Evolutionary conservation across 1,140 invertebrate genomes (phyloP), one percentile per base, ranked within the genome.

Genomic region (Limonius californicus): DNA sequence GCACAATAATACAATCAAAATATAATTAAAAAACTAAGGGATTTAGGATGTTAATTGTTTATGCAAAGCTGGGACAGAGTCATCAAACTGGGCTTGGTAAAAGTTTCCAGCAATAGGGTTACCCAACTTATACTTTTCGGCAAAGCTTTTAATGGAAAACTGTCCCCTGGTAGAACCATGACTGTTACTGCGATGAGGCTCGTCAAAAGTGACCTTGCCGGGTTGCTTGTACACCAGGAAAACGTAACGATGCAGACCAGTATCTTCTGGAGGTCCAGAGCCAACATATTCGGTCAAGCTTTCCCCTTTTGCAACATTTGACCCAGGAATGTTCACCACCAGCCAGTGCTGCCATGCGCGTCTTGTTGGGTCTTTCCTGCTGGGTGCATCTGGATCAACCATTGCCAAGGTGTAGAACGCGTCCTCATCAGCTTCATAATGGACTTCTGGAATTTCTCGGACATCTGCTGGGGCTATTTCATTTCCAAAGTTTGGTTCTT

Each of bases 321-420:
- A 80, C 15, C 89, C 92, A 9, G 89, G 90, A 69, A 97, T 92
- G 72, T 98, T 97, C 1, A 83, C 89, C 1, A 97, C 88, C 6
- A 96, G 75, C 93, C 94, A 97, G 75, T 97, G 94, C 68, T 90
- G 88, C 85, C 88, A 94, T 79, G 95, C 93, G 1, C 92, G 81
- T 65, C 85, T 88, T 45, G 82, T 88, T 0, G 86, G 90, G 23
- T 89, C 80, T 2, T 84, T 78, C 4, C 92, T 84, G 69, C 87
- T 90, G 4, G 93, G 93, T n/a, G 92, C 91, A 82, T 96, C 93
- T 2, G 92, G 92, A 83, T 94, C 92, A 88, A 69, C 16, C 86
- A 91, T 85, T 59, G 85, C 81, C 0, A 93, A 75, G 1, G 89
- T 91, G 70, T 95, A 95, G 60, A 82, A 84, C 1, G 77, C 68